These are phyloP conservation scores for Montipora sp. DNA, from an alignment of 64 coral and sea anemone genomes.

Conservation along the genomic window DNA sequence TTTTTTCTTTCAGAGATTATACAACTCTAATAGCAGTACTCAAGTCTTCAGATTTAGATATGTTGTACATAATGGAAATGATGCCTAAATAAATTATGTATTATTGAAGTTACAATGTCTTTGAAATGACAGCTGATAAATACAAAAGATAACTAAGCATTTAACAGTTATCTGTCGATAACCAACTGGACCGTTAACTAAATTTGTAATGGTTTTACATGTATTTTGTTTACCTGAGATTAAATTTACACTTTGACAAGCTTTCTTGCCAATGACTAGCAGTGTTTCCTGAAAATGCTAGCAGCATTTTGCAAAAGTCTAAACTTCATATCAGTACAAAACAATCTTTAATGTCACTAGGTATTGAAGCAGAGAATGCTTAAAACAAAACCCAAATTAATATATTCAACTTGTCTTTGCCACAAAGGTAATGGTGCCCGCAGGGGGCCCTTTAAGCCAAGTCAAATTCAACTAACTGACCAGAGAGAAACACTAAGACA, in stretches of 20 bases:
- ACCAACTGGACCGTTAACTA: not conserved
- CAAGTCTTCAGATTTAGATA: no score
- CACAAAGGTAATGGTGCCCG: not conserved
- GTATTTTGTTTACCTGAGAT: not conserved
- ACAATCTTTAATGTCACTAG: not conserved
- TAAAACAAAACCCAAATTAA: not conserved
- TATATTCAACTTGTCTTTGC: not conserved
- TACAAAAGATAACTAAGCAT: no score
- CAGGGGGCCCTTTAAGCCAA: not conserved
- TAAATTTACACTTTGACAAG: not conserved
- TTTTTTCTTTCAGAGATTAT: no score
- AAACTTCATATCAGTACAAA: not conserved
- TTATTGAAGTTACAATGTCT: no score
- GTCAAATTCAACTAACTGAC: not conserved
- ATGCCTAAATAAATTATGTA: no score
- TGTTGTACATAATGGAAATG: no score
- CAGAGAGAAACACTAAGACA: not conserved
- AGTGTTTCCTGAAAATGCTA: not conserved
- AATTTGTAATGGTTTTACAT: not conserved
- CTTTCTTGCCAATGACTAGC: not conserved
- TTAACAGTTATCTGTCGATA: no score
- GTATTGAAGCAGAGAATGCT: not conserved
- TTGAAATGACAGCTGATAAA: no score
- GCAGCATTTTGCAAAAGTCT: constrained; percentile 10
- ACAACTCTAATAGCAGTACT: no score